Evolutionary conservation across 1,140 invertebrate genomes (phyloP).

Genomic region (Polypedilum vanderplanki): DNA sequence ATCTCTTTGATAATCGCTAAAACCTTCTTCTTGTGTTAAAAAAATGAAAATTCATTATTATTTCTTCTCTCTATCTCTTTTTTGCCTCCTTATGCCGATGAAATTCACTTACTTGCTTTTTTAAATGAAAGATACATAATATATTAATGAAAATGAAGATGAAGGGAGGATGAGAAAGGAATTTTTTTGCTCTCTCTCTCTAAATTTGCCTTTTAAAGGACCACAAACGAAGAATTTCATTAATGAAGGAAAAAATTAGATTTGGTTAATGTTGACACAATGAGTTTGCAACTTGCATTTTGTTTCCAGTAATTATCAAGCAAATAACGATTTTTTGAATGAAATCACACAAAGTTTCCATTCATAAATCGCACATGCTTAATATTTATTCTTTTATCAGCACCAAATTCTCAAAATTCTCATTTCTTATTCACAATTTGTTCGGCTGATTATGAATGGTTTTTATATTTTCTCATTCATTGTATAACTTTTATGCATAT

Average conservation of each 20-base stretch:
- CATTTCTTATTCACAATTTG: background rate
- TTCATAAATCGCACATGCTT: slow-evolving; percentile 3
- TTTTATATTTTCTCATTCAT: slow-evolving; percentile 2
- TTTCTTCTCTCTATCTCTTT: background rate
- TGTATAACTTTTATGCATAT: background rate
- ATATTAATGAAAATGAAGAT: slow-evolving; percentile 14
- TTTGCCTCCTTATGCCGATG: background rate
- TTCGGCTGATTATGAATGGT: slow-evolving; percentile 5
- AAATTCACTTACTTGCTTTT: background rate
- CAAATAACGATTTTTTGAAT: slow-evolving; percentile 11
- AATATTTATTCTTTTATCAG: slow-evolving; percentile 14
- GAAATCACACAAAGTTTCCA: slow-evolving; percentile 3
- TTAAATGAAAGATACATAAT: background rate
- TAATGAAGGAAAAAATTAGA: slow-evolving; percentile 13
- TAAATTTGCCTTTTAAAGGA: background rate
- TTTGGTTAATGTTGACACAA: slow-evolving; percentile 3
- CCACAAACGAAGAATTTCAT: slow-evolving; percentile 26
- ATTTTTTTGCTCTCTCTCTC: background rate
- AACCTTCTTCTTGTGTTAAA: background rate
- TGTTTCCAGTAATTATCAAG: slow-evolving; percentile 18
- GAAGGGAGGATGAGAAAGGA: background rate
- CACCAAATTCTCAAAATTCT: background rate
- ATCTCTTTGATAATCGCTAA: background rate
- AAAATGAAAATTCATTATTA: background rate
- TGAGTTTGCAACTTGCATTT: background rate